Evolutionary conservation across 2,113 vertebrate genomes (phyloP).

Genomic region (Galemys pyrenaicus): DNA sequence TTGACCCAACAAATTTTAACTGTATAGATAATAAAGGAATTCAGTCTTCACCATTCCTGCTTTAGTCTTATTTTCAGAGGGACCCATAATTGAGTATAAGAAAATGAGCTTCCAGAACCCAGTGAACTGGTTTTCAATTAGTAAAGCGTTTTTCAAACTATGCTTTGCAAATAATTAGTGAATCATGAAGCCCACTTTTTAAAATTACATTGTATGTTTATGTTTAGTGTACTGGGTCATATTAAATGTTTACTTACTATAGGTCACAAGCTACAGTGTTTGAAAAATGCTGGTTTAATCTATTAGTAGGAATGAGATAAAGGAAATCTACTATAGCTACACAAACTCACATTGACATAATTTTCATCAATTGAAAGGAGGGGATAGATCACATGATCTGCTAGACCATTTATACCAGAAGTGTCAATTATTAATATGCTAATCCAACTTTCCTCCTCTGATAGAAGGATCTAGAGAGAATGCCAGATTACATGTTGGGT

Average conservation of each 20-base stretch:
- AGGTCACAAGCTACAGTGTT: conserved; percentile 16
- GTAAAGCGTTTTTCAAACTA: neutral
- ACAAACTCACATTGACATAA: neutral
- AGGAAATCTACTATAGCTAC: conserved; percentile 2
- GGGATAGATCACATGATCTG: neutral
- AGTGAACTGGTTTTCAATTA: neutral
- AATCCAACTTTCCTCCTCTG: neutral
- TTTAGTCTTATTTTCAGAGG: neutral
- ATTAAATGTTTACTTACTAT: conserved; percentile 7
- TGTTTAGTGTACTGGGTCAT: neutral
- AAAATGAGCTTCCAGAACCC: neutral
- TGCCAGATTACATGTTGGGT: neutral
- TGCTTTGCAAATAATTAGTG: neutral
- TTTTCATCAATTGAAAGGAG: neutral
- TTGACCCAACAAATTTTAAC: neutral
- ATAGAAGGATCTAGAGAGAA: neutral
- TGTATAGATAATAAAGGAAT: neutral
- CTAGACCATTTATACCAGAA: neutral
- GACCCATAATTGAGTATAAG: neutral
- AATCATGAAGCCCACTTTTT: neutral
- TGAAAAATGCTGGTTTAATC: neutral
- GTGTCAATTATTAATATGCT: neutral
- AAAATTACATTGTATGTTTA: neutral
- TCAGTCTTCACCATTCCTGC: neutral
- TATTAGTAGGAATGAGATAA: neutral